These are phyloP conservation scores for Chiloscyllium punctatum DNA, from an alignment of 2,797 vertebrate species.

Conservation along the genomic window DNA sequence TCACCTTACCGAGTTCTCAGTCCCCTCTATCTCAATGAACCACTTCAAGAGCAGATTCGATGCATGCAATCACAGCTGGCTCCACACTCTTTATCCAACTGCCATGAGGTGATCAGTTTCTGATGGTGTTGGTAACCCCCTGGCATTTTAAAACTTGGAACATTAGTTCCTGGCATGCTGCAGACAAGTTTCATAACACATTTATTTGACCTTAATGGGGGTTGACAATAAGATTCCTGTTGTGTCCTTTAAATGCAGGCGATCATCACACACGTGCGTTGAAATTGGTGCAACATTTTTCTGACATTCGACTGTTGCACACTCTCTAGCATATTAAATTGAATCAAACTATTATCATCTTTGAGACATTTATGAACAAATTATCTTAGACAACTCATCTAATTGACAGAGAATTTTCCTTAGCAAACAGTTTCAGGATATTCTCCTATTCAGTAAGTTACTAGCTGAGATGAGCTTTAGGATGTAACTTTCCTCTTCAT, in stretches of 20 bases:
- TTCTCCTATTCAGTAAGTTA: background rate
- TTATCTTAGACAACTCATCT: slow-evolving; percentile 23
- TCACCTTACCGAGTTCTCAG: background rate
- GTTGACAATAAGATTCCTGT: background rate
- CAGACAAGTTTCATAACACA: background rate
- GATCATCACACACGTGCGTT: background rate
- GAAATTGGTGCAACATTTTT: background rate
- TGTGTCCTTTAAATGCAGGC: no score
- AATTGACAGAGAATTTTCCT: background rate
- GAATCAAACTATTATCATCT: background rate
- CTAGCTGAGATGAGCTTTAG: slow-evolving; percentile 4
- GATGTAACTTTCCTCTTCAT: background rate
- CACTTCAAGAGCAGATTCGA: background rate
- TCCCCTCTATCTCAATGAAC: background rate
- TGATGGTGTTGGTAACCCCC: background rate
- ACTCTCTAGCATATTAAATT: background rate
- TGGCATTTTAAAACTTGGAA: background rate
- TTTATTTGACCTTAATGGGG: background rate
- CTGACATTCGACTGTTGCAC: background rate
- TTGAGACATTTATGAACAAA: background rate
- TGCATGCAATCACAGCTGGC: no score
- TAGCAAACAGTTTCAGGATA: slow-evolving; percentile 16
- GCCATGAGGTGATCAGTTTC: background rate
- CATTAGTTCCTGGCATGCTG: background rate
- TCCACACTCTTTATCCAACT: background rate